A percentile compares a stretch with the other conserved stretches of the same genome.
Evolutionary conservation across 2,797 vertebrate species (phyloP).

Genomic region (Melanotaenia maccullochi): DNA sequence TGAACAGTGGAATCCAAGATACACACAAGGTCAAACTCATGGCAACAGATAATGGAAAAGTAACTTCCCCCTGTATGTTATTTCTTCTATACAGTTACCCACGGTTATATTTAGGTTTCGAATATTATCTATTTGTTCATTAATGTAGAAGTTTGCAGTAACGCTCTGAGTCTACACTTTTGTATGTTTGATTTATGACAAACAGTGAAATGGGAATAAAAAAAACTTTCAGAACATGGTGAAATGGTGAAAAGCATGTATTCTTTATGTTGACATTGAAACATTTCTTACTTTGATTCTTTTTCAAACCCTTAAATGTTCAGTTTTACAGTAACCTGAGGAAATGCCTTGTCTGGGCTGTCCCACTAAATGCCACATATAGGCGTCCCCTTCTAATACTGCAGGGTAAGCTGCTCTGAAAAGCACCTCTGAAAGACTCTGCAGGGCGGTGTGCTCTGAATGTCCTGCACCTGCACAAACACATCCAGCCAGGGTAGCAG

Average conservation of each 20-base stretch:
- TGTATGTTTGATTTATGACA: neutral
- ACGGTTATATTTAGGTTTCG: neutral
- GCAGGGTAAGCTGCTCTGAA: slow-evolving; percentile 68
- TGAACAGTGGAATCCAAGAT: neutral
- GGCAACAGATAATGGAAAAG: neutral
- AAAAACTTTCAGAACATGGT: neutral
- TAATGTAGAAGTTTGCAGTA: neutral
- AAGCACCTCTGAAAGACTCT: slow-evolving; percentile 68
- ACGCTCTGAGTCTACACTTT: neutral
- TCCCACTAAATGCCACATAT: slow-evolving; percentile 79
- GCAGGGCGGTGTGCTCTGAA: slow-evolving; percentile 73
- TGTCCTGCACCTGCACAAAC: slow-evolving; percentile 86
- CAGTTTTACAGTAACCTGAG: slow-evolving; percentile 80
- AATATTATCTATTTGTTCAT: neutral
- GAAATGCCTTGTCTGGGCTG: slow-evolving; percentile 86
- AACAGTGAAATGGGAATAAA: neutral
- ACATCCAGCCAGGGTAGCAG: slow-evolving; percentile 69
- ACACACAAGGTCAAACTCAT: neutral
- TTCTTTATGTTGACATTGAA: slow-evolving; percentile 43
- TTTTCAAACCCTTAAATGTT: slow-evolving; percentile 57
- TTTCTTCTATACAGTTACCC: neutral
- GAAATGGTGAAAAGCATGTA: neutral
- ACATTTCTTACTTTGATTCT: slow-evolving; percentile 44
- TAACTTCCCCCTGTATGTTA: neutral
- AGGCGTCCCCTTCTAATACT: slow-evolving; percentile 75